Percentiles rank a stretch among this genome's conserved stretches.
These are phyloP conservation scores for Congeria kusceri DNA, from an alignment of 2,888 invertebrate genomes.

Conservation along the genomic window DNA sequence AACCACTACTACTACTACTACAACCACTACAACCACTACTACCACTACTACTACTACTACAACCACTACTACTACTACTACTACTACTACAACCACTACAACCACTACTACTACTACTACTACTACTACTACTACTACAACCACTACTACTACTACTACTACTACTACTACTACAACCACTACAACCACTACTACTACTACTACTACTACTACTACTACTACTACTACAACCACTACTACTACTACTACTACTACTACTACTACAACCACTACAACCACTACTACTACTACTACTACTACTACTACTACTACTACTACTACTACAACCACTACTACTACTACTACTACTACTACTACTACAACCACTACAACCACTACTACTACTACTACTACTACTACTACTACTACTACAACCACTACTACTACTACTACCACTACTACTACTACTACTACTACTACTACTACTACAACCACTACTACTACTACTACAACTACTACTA, in stretches of 20 bases:
- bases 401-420: conserved; percentile 16
- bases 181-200: neutral
- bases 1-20: conserved; percentile 21
- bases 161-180: conserved; percentile 15
- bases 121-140: conserved; percentile 9
- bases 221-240: no score
- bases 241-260: no score
- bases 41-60: neutral
- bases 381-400: neutral
- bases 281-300: no score
- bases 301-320: neutral
- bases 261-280: no score
- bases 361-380: no score
- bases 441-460: no score
- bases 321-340: conserved; percentile 15
- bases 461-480: conserved; percentile 9
- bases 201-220: no score
- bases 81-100: conserved; percentile 8
- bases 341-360: neutral
- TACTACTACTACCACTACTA: no score
- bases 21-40: conserved; percentile 14
- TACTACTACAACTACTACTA: conserved; percentile 29
- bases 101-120: no score
- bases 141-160: conserved; percentile 15
- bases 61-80: neutral